Percentiles rank a stretch among this genome's conserved stretches.
Evolutionary conservation across 2,113 vertebrate genomes (phyloP).

Genomic region (Cercopithecus mona): DNA sequence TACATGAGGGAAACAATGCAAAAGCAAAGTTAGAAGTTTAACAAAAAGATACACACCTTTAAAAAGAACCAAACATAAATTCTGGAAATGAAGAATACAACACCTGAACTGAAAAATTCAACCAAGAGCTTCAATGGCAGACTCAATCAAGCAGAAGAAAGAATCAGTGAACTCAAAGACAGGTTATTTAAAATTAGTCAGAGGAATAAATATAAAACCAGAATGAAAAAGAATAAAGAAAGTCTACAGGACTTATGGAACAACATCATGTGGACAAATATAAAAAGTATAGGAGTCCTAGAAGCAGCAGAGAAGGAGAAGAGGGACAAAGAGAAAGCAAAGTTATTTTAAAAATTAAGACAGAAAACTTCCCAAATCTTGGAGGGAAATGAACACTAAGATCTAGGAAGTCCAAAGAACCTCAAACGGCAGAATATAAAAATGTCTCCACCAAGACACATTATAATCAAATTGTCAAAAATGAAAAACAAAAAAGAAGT

Average conservation of each 20-base stretch:
- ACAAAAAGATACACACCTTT: background rate
- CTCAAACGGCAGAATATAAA: background rate
- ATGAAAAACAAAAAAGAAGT: background rate
- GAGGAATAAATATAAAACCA: background rate
- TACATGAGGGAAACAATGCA: background rate
- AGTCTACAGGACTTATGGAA: background rate
- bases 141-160: background rate
- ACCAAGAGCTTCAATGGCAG: background rate
- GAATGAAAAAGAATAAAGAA: background rate
- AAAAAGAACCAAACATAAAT: background rate
- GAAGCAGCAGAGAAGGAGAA: background rate
- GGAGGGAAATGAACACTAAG: background rate
- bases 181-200: background rate
- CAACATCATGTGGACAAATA: background rate
- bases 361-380: background rate
- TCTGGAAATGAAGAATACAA: background rate
- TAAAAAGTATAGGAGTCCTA: background rate
- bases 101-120: background rate
- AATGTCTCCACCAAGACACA: background rate
- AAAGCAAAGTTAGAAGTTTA: background rate
- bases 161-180: background rate
- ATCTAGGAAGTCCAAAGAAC: background rate
- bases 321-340: background rate
- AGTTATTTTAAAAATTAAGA: background rate
- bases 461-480: background rate